Percentiles rank a stretch among this genome's conserved stretches.
These are phyloP conservation scores for Leucoraja erinaceus DNA, from an alignment of 2,113 vertebrate genomes.

Conservation along the genomic window DNA sequence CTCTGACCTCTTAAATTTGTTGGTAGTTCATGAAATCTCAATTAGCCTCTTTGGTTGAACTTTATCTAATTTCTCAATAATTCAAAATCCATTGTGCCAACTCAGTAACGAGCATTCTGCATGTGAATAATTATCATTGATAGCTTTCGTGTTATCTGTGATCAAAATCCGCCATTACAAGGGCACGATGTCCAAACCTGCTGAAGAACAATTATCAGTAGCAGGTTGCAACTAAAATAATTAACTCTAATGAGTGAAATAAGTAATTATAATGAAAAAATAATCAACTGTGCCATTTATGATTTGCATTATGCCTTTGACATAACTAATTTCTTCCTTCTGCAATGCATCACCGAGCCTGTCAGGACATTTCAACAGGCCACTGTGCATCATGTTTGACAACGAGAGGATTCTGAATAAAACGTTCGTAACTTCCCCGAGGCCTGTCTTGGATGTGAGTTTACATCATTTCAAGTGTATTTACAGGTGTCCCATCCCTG, in stretches of 20 bases:
- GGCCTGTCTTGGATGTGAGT: not conserved
- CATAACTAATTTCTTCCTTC: not conserved
- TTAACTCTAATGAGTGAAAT: constrained; percentile 11
- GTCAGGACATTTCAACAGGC: not conserved
- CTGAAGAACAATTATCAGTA: constrained; percentile 12
- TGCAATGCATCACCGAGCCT: not conserved
- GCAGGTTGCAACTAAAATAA: not conserved
- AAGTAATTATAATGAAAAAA: not conserved
- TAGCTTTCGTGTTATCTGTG: not conserved
- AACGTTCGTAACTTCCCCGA: not conserved
- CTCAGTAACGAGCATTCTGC: not conserved
- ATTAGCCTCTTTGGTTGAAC: not conserved
- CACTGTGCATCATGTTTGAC: not conserved
- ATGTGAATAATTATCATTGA: not conserved
- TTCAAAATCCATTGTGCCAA: not conserved
- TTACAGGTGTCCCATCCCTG: not conserved
- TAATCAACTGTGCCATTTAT: not conserved
- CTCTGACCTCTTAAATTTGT: not conserved
- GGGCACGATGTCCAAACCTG: not conserved
- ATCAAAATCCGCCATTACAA: not conserved
- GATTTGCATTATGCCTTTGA: not conserved
- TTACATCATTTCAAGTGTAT: not conserved
- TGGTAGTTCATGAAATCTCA: not conserved
- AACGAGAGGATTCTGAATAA: not conserved
- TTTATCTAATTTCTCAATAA: not conserved